Evolutionary conservation across 2,888 invertebrate species (phyloP).

Genomic region (Aphodius granarius): DNA sequence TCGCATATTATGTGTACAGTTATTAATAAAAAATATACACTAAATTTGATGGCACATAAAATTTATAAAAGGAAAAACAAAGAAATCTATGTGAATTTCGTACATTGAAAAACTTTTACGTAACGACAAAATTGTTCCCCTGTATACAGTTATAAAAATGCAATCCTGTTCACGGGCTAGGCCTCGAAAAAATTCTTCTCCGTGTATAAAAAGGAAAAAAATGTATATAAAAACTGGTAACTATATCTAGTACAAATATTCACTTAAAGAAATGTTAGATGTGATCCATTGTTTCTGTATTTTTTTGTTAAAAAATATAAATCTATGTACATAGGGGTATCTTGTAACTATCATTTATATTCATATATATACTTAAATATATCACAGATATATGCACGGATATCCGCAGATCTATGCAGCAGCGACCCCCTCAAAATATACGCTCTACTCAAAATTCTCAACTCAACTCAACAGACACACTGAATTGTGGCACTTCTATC

Average conservation of each 20-base stretch:
- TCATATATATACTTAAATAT: conserved; percentile 38
- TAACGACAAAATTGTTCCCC: conserved; percentile 20
- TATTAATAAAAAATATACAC: conserved; percentile 21
- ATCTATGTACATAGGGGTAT: conserved; percentile 33
- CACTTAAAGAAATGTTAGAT: conserved; percentile 22
- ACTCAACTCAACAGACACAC: not conserved
- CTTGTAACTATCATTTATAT: conserved; percentile 27
- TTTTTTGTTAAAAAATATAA: conserved; percentile 29
- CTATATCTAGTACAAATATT: conserved; percentile 35
- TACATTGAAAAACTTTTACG: not conserved
- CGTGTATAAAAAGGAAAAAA: conserved; percentile 15
- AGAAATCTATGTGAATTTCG: not conserved
- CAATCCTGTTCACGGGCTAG: not conserved
- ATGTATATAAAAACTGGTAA: conserved; percentile 33
- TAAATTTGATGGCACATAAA: conserved; percentile 22
- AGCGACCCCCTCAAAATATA: not conserved
- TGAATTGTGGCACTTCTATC: not conserved
- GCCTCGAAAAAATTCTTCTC: conserved; percentile 5
- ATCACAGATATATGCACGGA: conserved; percentile 41
- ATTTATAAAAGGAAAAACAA: conserved; percentile 20
- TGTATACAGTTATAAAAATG: conserved; percentile 5
- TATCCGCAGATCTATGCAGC: conserved; percentile 32
- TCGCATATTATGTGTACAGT: conserved; percentile 3
- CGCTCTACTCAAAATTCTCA: not conserved
- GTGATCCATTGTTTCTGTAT: conserved; percentile 19